Conservation (phyloP, 1,140 invertebrate species). For the Drosophila guanche region DNA sequence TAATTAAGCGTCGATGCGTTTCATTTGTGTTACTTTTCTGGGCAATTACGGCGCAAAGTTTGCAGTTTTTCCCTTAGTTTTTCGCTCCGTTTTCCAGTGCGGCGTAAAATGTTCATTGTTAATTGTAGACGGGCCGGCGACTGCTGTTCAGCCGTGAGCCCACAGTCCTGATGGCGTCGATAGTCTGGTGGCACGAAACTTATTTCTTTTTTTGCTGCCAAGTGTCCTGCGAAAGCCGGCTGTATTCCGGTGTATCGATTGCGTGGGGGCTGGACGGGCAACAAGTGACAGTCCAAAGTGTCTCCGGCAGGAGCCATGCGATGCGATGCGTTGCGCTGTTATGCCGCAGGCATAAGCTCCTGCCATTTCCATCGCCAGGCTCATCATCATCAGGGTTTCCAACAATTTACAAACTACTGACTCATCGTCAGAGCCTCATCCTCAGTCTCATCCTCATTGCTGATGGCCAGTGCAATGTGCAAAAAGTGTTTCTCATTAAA, state of each 20-base stretch:
- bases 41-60: constrained; percentile 67
- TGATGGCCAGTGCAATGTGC: constrained; percentile 59
- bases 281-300: constrained; percentile 7
- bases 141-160: constrained; percentile 9
- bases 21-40: constrained; percentile 80
- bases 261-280: neutral
- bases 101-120: constrained; percentile 74
- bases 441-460: constrained; percentile 10
- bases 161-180: neutral
- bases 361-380: neutral
- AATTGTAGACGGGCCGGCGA: constrained; percentile 42
- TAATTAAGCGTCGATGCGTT: constrained; percentile 79
- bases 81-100: constrained; percentile 41
- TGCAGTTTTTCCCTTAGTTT: constrained; percentile 43
- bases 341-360: constrained; percentile 11
- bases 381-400: neutral
- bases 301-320: neutral
- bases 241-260: no score
- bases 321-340: no score
- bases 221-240: no score
- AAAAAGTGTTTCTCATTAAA: constrained; percentile 80
- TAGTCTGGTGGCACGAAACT: constrained; percentile 2
- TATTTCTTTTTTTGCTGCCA: neutral
- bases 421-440: neutral
- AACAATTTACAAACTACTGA: no score